Evolutionary conservation across 2,797 vertebrate species (phyloP).

Genomic region (Phataginus tetradactyla): DNA sequence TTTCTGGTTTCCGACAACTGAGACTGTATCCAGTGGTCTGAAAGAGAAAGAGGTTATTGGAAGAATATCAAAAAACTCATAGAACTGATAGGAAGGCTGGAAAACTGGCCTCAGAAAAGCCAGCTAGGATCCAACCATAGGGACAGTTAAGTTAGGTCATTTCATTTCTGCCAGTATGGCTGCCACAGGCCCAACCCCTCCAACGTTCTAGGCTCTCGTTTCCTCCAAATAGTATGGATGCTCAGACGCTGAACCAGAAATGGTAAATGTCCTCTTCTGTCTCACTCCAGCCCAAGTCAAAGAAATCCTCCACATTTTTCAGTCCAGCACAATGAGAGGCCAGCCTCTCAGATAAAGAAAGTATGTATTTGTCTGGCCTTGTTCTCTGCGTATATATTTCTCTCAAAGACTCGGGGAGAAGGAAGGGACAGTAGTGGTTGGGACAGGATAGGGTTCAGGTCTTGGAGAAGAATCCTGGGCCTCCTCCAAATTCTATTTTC

Average conservation of each 20-base stretch:
- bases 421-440: background rate
- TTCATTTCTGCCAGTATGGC: background rate
- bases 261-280: background rate
- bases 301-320: background rate
- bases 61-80: background rate
- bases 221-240: background rate
- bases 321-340: background rate
- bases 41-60: background rate
- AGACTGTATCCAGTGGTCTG: background rate
- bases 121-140: background rate
- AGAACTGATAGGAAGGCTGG: slow-evolving; percentile 19
- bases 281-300: slow-evolving; percentile 23
- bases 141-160: background rate
- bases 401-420: background rate
- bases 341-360: background rate
- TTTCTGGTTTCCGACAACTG: background rate
- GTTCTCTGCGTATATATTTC: background rate
- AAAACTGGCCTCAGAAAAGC: slow-evolving; percentile 27
- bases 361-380: background rate
- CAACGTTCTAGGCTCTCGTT: background rate
- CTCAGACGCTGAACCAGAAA: background rate
- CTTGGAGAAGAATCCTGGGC: background rate
- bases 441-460: background rate
- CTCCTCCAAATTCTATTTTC: background rate
- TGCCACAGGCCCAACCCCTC: background rate